Evolutionary conservation across 2,888 invertebrate genomes (phyloP).

Genomic region (Tanypteryx hageni): DNA sequence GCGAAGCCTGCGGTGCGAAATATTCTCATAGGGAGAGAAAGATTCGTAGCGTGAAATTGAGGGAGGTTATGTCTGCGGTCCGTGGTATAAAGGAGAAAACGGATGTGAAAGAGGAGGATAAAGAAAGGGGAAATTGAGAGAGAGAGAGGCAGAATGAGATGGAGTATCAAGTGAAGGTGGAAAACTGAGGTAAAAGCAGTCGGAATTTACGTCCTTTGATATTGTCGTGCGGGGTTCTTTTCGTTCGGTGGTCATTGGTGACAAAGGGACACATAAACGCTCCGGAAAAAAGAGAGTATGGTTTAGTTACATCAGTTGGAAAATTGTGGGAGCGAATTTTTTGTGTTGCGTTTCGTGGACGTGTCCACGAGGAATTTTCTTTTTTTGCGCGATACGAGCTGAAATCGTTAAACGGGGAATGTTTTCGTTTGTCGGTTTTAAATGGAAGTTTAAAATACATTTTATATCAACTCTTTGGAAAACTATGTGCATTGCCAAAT

Average conservation of each 20-base stretch:
- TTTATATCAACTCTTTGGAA: too few species aligned
- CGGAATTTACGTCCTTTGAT: conserved; percentile 11
- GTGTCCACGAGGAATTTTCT: too few species aligned
- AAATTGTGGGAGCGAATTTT: too few species aligned
- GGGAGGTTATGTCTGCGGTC: conserved; percentile 40
- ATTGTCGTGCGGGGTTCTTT: conserved; percentile 3
- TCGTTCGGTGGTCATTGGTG: neutral
- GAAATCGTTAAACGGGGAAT: too few species aligned
- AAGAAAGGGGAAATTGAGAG: neutral
- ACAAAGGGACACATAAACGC: neutral
- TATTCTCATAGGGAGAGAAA: conserved; percentile 27
- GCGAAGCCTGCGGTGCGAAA: conserved; percentile 43
- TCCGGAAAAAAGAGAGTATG: neutral
- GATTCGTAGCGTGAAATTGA: conserved; percentile 58
- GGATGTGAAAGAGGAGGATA: conserved; percentile 4
- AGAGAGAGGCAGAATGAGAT: neutral
- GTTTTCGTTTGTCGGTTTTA: too few species aligned
- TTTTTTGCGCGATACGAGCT: too few species aligned
- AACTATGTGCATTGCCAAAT: too few species aligned
- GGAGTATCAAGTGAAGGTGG: neutral
- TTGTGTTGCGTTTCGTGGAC: too few species aligned
- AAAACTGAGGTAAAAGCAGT: conserved; percentile 1
- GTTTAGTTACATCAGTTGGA: too few species aligned
- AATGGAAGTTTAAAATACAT: too few species aligned
- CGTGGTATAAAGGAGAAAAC: conserved; percentile 43